A percentile compares a stretch with the other conserved stretches of the same genome.
phyloP scores from a whole-genome alignment of 2,113 vertebrate genomes.

The Nestor notabilis region DNA sequence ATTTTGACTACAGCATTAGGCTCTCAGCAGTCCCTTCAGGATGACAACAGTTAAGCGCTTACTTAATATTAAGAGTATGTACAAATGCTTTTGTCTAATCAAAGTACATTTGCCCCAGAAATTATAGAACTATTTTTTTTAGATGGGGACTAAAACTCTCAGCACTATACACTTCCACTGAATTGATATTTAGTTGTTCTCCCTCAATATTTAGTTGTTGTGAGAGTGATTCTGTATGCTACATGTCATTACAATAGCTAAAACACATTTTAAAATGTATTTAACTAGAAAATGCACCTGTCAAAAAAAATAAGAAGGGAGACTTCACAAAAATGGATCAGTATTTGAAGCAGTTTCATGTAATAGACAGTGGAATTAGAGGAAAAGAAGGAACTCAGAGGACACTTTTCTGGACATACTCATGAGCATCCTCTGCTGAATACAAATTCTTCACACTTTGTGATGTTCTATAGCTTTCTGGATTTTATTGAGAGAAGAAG shows the following conservation, averaged over 20 bases:
- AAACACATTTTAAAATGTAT: neutral
- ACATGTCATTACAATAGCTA: neutral
- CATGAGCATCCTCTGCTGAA: neutral
- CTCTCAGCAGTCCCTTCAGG: neutral
- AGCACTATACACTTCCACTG: neutral
- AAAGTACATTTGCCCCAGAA: neutral
- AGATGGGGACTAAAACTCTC: neutral
- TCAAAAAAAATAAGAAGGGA: neutral
- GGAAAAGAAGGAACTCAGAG: neutral
- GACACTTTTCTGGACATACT: neutral
- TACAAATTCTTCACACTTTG: neutral
- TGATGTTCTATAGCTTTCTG: neutral
- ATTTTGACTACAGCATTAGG: neutral
- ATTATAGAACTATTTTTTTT: neutral
- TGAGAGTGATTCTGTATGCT: accelerated
- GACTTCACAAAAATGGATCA: neutral
- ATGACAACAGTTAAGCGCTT: neutral
- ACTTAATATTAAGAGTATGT: neutral
- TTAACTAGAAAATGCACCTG: neutral
- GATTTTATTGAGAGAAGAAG: neutral
- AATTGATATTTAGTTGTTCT: neutral
- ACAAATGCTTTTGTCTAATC: neutral
- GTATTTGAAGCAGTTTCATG: neutral
- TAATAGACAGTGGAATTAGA: neutral
- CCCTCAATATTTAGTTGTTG: neutral